Percentiles rank a stretch among this genome's conserved stretches.
These are phyloP conservation scores for Silurus meridionalis DNA, from an alignment of 2,113 vertebrate species.

Conservation along the genomic window DNA sequence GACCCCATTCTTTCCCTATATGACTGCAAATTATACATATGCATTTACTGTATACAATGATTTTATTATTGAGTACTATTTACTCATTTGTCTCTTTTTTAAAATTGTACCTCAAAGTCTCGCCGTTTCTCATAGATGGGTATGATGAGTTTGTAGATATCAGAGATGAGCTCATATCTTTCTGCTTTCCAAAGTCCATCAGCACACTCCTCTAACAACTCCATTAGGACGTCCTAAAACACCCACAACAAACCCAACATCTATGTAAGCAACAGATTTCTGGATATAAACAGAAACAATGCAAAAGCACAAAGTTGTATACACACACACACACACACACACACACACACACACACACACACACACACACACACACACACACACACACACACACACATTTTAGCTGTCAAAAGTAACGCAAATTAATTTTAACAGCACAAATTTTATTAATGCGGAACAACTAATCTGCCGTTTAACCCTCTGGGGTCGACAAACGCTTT, in stretches of 20 bases:
- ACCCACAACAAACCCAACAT: not conserved
- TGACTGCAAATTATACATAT: not conserved
- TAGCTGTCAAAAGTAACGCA: too few species aligned
- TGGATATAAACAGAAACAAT: not conserved
- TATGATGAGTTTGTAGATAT: slow-evolving; percentile 97
- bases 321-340: too few species aligned
- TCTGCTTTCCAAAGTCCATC: slow-evolving; percentile 98
- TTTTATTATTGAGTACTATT: not conserved
- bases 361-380: too few species aligned
- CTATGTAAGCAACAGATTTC: not conserved
- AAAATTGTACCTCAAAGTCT: slow-evolving; percentile 88
- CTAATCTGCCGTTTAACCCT: too few species aligned
- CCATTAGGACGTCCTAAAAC: slow-evolving; percentile 90
- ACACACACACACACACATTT: too few species aligned
- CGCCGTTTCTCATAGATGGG: slow-evolving; percentile 96
- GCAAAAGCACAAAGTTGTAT: not conserved
- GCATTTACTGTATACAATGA: too few species aligned
- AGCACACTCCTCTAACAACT: slow-evolving; percentile 92
- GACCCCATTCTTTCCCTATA: not conserved
- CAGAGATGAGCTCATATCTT: slow-evolving; percentile 94
- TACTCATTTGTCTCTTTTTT: not conserved
- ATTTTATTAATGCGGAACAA: too few species aligned
- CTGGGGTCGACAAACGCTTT: too few species aligned
- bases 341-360: too few species aligned
- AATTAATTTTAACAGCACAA: too few species aligned